Evolutionary conservation across 2,888 invertebrate species (phyloP).

Genomic region (Acholoe squamosa): DNA sequence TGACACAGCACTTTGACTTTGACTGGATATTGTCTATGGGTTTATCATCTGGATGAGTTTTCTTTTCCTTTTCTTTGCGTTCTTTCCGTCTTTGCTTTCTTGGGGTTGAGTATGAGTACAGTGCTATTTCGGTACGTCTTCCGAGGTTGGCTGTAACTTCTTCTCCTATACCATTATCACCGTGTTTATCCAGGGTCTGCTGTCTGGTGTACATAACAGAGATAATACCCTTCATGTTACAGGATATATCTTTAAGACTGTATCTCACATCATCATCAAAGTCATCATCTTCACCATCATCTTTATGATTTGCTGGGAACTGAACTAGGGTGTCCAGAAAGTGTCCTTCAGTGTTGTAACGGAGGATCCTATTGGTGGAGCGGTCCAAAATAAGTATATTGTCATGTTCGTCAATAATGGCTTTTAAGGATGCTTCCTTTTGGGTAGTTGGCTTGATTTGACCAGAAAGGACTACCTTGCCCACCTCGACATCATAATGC

Average conservation of each 20-base stretch:
- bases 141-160: background rate
- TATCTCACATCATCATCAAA: conserved; percentile 7
- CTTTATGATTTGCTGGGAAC: background rate
- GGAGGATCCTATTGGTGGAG: background rate
- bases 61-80: background rate
- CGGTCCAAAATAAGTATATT: conserved; percentile 23
- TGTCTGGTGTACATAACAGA: background rate
- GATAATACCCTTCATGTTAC: conserved; percentile 2
- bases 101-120: conserved; percentile 46
- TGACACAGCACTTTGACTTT: conserved; percentile 20
- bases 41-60: background rate
- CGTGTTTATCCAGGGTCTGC: background rate
- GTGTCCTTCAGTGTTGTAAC: background rate
- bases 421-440: background rate
- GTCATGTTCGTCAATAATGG: conserved; percentile 48
- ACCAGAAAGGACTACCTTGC: background rate
- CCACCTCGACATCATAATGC: conserved; percentile 37
- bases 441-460: background rate
- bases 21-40: background rate
- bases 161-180: background rate
- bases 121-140: background rate
- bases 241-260: background rate
- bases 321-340: conserved; percentile 24
- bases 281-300: background rate
- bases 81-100: conserved; percentile 39